These are phyloP conservation scores for Chionodraco myersi DNA, from an alignment of 2,113 vertebrate genomes.

Conservation along the genomic window DNA sequence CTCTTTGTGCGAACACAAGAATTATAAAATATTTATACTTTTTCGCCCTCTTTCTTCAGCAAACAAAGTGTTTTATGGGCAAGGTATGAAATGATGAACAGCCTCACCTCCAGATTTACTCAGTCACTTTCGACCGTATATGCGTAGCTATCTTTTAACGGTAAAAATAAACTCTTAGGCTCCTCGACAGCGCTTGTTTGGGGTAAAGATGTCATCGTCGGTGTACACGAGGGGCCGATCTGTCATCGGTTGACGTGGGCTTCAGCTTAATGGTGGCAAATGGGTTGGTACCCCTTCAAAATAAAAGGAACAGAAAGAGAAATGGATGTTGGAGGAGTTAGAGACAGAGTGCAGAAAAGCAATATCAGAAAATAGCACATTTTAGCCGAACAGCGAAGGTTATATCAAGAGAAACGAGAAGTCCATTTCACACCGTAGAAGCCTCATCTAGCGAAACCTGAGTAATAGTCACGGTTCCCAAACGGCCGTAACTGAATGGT, in stretches of 20 bases:
- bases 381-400: background rate
- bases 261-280: slow-evolving; percentile 92
- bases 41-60: background rate
- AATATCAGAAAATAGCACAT: slow-evolving; percentile 7
- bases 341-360: background rate
- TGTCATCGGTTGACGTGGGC: slow-evolving; percentile 89
- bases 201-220: slow-evolving; percentile 44
- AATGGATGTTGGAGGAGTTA: background rate
- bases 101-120: background rate
- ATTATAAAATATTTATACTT: background rate
- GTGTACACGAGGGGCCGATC: slow-evolving; percentile 83
- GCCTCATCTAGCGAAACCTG: slow-evolving; percentile 44
- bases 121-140: background rate
- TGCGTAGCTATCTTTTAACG: background rate
- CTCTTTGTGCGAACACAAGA: background rate
- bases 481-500: slow-evolving; percentile 33
- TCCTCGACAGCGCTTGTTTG: background rate
- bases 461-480: slow-evolving; percentile 20
- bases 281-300: slow-evolving; percentile 89
- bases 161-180: background rate
- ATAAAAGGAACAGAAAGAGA: background rate
- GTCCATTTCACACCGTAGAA: slow-evolving; percentile 23
- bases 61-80: background rate
- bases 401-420: slow-evolving; percentile 25
- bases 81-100: background rate